phyloP scores from a whole-genome alignment of 2,888 invertebrate species.

The Dryadula phaetusa region DNA sequence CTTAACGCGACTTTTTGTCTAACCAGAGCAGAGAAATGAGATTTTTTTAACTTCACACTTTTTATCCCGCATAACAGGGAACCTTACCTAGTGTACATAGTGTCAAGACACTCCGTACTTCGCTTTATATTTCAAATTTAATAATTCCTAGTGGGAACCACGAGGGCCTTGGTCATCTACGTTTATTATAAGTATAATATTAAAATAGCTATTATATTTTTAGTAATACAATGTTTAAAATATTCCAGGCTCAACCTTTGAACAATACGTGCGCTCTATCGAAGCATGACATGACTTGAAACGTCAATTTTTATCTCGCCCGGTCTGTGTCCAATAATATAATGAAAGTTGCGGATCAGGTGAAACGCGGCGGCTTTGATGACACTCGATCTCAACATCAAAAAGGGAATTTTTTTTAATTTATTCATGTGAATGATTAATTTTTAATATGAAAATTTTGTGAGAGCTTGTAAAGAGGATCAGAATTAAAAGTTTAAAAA shows the following conservation, averaged over 20 bases:
- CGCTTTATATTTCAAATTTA: too few relatives aligned
- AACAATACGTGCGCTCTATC: slow-evolving; percentile 21
- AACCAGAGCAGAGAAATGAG: too few relatives aligned
- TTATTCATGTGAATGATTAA: slow-evolving; percentile 2
- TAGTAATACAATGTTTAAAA: neutral
- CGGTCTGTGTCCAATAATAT: slow-evolving; percentile 12
- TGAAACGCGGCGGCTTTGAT: slow-evolving; percentile 21
- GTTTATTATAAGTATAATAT: neutral
- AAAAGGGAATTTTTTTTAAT: neutral
- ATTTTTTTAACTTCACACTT: too few relatives aligned
- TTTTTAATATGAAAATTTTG: neutral
- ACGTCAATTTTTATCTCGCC: slow-evolving; percentile 20
- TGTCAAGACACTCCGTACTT: too few relatives aligned
- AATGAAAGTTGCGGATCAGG: slow-evolving; percentile 20
- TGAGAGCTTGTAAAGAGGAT: too few relatives aligned
- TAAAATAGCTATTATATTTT: neutral
- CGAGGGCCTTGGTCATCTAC: too few relatives aligned
- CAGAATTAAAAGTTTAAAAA: too few relatives aligned
- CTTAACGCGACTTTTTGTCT: too few relatives aligned
- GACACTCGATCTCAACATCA: neutral
- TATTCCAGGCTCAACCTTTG: neutral
- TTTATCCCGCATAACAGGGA: too few relatives aligned
- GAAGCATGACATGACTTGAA: slow-evolving; percentile 12
- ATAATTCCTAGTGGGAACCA: too few relatives aligned
- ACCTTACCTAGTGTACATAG: too few relatives aligned